Evolutionary conservation across 2,113 vertebrate species (phyloP).

Genomic region (Melanerpes aurifrons): DNA sequence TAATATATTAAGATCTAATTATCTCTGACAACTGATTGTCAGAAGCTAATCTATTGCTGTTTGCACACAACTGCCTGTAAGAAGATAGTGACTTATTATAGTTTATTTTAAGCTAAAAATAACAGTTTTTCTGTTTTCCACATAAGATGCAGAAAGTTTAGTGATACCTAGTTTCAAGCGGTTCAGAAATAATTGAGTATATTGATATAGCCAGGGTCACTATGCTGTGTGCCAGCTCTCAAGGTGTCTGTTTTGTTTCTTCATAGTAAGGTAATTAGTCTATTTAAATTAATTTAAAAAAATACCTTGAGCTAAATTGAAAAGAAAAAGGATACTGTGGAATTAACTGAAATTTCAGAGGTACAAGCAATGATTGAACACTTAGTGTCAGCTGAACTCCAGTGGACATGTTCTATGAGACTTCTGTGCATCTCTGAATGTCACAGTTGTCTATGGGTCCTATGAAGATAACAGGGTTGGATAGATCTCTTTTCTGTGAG

Average conservation of each 20-base stretch:
- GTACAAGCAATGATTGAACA: neutral
- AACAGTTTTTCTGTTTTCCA: neutral
- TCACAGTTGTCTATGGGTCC: neutral
- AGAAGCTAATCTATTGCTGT: neutral
- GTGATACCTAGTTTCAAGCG: neutral
- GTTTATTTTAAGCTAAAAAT: neutral
- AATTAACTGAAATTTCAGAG: neutral
- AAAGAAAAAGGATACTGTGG: neutral
- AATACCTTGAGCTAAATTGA: neutral
- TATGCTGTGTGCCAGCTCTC: neutral
- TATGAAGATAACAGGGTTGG: neutral
- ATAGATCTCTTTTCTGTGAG: neutral
- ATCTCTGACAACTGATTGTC: neutral
- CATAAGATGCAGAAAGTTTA: neutral
- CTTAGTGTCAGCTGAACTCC: neutral
- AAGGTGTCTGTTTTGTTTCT: neutral
- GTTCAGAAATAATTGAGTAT: neutral
- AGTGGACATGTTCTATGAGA: neutral
- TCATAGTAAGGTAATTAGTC: neutral
- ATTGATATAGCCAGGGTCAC: neutral
- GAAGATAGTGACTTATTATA: neutral
- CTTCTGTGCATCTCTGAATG: neutral
- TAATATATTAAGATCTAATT: neutral
- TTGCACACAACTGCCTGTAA: neutral
- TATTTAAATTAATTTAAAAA: neutral